Evolutionary conservation across 2,797 vertebrate genomes (phyloP), one percentile per base, ranked within the genome.

Genomic region (Lophius americanus): DNA sequence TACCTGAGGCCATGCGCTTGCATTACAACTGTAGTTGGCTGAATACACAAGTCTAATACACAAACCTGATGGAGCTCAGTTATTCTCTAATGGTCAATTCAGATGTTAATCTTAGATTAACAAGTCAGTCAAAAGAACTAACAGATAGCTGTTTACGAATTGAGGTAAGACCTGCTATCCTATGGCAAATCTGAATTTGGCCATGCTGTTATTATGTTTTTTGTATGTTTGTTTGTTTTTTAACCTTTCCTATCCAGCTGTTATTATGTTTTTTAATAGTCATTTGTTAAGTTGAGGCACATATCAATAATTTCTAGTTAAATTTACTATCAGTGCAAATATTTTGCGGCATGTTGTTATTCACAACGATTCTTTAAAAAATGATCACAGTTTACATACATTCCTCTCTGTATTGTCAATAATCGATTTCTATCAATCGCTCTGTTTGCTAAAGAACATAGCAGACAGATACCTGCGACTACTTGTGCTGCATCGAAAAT

Each of bases 21-120:
- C 67, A 51, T 84, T 76, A 70, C 37, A 23, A 73, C 78, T 64
- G 59, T 51, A 43, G 36, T 75, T 46, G 68, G 76, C 56, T 44
- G 87, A 95, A 95, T 94, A 94, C 90, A 94, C 93, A 94, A 54
- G 38, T 80, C 81, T 90, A 94, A 93, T 91, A 91, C 83, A 90
- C 88, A 93, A 92, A 91, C 60, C 70, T 75, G 64, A 54, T 23
- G 64, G 65, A 88, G 90, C 85, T 85, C 85, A 88, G 76, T 91
- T 87, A 60, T 87, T 90, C 91, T 90, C 87, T 88, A 93, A 83
- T 80, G 83, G 85, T 37, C 82, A 78, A 93, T 95, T 94, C 90
- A 92, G 90, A 94, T 93, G 93, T 87, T 94, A 94, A 95, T 88
- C 76, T 83, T 53, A 85, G 81, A 84, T 84, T 70, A 86, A 82